These are phyloP conservation scores for Talpa occidentalis DNA, from an alignment of 2,113 vertebrate species.

Conservation along the genomic window DNA sequence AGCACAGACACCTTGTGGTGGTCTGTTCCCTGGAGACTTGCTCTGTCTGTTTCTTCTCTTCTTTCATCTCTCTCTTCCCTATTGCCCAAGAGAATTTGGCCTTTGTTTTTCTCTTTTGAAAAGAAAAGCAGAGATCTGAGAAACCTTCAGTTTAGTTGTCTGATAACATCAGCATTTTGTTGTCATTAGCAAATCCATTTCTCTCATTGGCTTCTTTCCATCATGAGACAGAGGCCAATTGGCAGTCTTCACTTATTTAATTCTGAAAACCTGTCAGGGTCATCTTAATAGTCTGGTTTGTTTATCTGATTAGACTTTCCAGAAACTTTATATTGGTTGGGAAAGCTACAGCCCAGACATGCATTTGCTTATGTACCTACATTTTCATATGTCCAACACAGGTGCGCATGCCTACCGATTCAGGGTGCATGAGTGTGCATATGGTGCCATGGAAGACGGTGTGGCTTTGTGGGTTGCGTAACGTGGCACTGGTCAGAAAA, in stretches of 20 bases:
- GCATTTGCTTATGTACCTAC: background rate
- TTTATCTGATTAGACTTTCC: background rate
- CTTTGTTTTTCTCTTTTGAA: background rate
- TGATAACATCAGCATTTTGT: constrained; percentile 14
- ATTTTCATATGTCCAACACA: background rate
- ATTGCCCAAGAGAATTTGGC: background rate
- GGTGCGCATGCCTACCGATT: background rate
- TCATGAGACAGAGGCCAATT: background rate
- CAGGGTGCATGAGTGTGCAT: background rate
- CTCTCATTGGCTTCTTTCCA: constrained; percentile 33
- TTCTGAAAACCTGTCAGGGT: constrained; percentile 28
- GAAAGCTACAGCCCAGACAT: background rate
- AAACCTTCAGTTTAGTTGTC: background rate
- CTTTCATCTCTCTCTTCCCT: constrained; percentile 23
- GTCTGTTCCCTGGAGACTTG: background rate
- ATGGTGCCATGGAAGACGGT: background rate
- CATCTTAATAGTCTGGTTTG: constrained; percentile 9
- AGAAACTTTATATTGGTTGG: background rate
- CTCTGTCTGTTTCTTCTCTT: background rate
- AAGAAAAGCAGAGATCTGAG: background rate
- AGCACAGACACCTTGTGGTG: background rate
- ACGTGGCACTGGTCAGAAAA: no score
- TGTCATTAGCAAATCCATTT: constrained; percentile 59
- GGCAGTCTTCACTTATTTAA: constrained; percentile 46
- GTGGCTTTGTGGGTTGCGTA: background rate